Conservation (phyloP, 2,797 vertebrate genomes). For the Dallia pectoralis region DNA sequence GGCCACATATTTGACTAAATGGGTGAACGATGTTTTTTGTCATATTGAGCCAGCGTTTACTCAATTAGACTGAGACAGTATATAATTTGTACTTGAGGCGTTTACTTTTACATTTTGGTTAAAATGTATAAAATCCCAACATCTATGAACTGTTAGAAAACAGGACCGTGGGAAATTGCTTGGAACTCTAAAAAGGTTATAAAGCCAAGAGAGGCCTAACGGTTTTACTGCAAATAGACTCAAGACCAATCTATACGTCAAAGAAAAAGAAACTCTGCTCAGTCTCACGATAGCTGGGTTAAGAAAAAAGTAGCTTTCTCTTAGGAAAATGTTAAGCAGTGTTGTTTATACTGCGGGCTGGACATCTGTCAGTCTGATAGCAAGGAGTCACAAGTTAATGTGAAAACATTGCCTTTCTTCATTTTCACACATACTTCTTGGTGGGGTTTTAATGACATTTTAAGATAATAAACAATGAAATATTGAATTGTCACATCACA, state of each 20-base stretch:
- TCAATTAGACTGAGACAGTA: too few species aligned
- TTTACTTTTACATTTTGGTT: background rate
- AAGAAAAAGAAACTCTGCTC: constrained; percentile 17
- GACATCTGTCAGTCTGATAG: background rate
- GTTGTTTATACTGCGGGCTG: constrained; percentile 19
- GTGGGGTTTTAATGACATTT: background rate
- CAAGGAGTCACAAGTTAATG: background rate
- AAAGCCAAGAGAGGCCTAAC: constrained; percentile 5
- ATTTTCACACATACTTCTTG: background rate
- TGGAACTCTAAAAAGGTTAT: background rate
- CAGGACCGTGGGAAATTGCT: constrained; percentile 1
- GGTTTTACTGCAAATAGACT: constrained; percentile 11
- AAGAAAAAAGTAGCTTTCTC: background rate
- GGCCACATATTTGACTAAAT: too few species aligned
- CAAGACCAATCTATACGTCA: constrained; percentile 8
- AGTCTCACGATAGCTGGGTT: background rate
- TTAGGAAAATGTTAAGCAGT: background rate
- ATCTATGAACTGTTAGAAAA: background rate
- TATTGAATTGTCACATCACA: background rate
- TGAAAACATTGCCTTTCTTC: background rate
- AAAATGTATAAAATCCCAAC: background rate
- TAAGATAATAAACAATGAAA: background rate
- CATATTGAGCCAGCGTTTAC: too few species aligned
- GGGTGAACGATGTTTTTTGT: too few species aligned
- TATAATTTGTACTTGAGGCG: too few species aligned